Base-by-base conservation (phyloP, 92 coral and sea anemone genomes). In the Montipora capitata region DNA sequence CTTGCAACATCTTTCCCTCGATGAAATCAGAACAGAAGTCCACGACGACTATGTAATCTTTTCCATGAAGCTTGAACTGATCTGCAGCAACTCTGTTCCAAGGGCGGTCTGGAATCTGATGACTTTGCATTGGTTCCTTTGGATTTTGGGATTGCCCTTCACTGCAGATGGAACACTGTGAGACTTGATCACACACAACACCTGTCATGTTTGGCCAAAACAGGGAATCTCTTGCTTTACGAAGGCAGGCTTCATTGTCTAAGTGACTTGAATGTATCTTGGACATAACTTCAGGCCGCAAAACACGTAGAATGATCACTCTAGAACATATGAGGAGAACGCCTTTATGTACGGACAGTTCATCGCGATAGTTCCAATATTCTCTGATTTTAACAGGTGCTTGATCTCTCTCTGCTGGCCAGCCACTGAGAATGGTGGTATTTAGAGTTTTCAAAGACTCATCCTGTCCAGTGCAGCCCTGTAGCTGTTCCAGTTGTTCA, bases 121-220 rank as follows among this genome's bases (percentile, higher is more conserved):
- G 85, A 20, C 56, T 45, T 39, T 69, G 79, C 85, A 79, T 71
- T 3, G 91, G 80, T 18, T 68, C 67, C 44, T 78, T 86, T 35
- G 10, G 79, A 18, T 41, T 71, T 20, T 74, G 66, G 10, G 88
- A 82, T 49, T 89, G 84, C 64, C 41, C 73, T 48, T 89, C 91
- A 12, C 16, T 68, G 64, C 95, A 88, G 11, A 76, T 73, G 10
- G 69, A 72, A 64, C 93, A 92, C 54, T 89, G 73, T 3, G 40
- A 44, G 61, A 88, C 71, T 52, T 45, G 82, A 63, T 83, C 88
- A 76, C 72, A 45, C 43, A 92, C 78, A n/a, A 89, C 93, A 18
- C 17, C 62, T 7, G 78, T 85, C 93, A 89, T 88, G 16, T 59
- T 42, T 7, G 95, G 95, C 93, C 93, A 92, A 41, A 84, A 88